These are phyloP conservation scores for Girardinichthys multiradiatus DNA, from an alignment of 2,113 vertebrate species.

Conservation along the genomic window DNA sequence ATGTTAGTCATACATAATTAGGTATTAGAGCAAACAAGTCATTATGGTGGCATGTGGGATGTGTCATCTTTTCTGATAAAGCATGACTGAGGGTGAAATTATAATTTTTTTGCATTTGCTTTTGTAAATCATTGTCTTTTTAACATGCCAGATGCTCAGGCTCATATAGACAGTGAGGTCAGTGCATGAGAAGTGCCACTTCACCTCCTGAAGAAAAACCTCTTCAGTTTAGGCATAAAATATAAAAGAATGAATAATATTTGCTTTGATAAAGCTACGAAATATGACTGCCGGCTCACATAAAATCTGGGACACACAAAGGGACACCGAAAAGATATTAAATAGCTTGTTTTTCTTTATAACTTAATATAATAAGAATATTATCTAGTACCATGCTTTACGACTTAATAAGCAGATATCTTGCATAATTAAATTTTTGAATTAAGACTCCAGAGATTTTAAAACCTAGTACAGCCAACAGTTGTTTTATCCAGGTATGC, in stretches of 20 bases:
- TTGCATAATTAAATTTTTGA: no score
- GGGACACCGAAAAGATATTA: not conserved
- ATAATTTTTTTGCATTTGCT: not conserved
- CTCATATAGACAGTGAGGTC: no score
- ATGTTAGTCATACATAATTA: constrained; percentile 28
- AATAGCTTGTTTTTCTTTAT: not conserved
- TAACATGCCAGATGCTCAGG: no score
- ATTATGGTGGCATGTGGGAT: not conserved
- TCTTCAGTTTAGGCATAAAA: not conserved
- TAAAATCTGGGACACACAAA: not conserved
- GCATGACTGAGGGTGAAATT: constrained; percentile 8
- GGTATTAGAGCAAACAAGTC: constrained; percentile 4
- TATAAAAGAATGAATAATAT: not conserved
- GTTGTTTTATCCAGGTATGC: no score
- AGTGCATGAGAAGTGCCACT: no score
- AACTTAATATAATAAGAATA: no score
- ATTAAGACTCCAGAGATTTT: no score
- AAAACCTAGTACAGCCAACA: no score
- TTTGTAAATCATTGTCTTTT: not conserved
- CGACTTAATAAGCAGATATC: no score
- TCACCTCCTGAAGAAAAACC: no score
- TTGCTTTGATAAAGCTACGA: not conserved
- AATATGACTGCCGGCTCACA: not conserved
- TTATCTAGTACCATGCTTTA: no score
- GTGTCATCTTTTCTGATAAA: constrained; percentile 11